Evolutionary conservation across 2,888 invertebrate species (phyloP).

Genomic region (Pteria penguin): DNA sequence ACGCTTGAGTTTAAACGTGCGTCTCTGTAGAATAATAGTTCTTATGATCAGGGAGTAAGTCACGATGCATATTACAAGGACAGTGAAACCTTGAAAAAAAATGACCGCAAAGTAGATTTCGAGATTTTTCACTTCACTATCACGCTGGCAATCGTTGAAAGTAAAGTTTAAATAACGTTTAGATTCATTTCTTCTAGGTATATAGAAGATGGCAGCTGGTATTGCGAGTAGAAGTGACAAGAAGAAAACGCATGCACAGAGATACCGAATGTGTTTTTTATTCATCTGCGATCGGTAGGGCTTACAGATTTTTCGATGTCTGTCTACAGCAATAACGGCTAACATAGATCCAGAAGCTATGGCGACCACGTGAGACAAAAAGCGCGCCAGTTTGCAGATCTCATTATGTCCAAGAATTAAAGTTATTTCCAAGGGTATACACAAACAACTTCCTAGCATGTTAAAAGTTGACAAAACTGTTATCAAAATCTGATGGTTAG

Average conservation of each 20-base stretch:
- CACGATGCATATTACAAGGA: neutral
- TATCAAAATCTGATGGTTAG: neutral
- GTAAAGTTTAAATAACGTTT: neutral
- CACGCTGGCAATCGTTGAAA: neutral
- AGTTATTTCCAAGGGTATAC: neutral
- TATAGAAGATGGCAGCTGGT: neutral
- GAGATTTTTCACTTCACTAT: neutral
- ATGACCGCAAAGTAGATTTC: neutral
- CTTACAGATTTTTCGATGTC: neutral
- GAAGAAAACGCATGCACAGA: neutral
- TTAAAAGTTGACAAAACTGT: neutral
- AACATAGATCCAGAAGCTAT: neutral
- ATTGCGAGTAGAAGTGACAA: neutral
- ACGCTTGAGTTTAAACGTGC: neutral
- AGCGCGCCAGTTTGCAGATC: neutral
- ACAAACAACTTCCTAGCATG: neutral
- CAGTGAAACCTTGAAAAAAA: neutral
- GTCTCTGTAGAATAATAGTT: neutral
- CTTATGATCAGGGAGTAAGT: neutral
- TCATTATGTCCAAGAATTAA: neutral
- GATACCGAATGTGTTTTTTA: neutral
- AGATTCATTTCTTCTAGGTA: neutral
- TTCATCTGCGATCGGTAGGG: neutral
- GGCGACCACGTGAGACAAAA: neutral
- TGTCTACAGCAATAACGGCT: neutral